Evolutionary conservation across 2,888 invertebrate genomes (phyloP).

Genomic region (Melanostoma scalare): DNA sequence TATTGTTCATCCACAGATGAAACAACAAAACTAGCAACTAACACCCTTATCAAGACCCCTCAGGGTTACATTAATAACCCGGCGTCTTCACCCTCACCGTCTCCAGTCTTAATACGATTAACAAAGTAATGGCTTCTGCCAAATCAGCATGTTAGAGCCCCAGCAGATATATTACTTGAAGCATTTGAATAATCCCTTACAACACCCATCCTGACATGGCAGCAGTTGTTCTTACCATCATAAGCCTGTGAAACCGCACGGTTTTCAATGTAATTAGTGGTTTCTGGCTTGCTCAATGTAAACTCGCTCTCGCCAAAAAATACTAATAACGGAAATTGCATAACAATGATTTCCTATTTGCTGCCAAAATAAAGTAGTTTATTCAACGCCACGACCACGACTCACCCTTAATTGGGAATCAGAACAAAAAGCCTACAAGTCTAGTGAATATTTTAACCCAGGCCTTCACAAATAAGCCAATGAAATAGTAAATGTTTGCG

Average conservation of each 20-base stretch:
- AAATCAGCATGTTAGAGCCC: conserved; percentile 44
- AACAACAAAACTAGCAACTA: neutral
- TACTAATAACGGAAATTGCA: conserved; percentile 35
- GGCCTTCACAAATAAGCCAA: conserved; percentile 20
- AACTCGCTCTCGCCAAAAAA: conserved; percentile 22
- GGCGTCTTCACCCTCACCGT: neutral
- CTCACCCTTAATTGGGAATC: conserved; percentile 1
- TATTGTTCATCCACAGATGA: neutral
- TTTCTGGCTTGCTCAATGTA: conserved; percentile 16
- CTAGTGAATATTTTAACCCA: conserved; percentile 37
- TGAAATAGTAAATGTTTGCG: conserved; percentile 49
- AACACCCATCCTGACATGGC: conserved; percentile 3
- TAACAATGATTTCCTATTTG: conserved; percentile 40
- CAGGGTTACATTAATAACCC: neutral
- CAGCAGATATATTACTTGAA: conserved; percentile 20
- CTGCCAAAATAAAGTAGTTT: conserved; percentile 33
- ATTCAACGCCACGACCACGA: conserved; percentile 1
- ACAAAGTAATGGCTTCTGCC: conserved; percentile 34
- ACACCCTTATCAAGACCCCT: neutral
- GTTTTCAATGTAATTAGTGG: conserved; percentile 52
- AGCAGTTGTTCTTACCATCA: conserved; percentile 25
- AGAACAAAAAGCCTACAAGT: neutral
- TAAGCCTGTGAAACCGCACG: conserved; percentile 32
- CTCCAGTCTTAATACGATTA: conserved; percentile 15
- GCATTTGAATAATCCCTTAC: conserved; percentile 41